Percentiles rank a stretch among this genome's conserved stretches.
Evolutionary conservation across 2,888 invertebrate genomes (phyloP).

Genomic region (Leptopilina drosophilae): DNA sequence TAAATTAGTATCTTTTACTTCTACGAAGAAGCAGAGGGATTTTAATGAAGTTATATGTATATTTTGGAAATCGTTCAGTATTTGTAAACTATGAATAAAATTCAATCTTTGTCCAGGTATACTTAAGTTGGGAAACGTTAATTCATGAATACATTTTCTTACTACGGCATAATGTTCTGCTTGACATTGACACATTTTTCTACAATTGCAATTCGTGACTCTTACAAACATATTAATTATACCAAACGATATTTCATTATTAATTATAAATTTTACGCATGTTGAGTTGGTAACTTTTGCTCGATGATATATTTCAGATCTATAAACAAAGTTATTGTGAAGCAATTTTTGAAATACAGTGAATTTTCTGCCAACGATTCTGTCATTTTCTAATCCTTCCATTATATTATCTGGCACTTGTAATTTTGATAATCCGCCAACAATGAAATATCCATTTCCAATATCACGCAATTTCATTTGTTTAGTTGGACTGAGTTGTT

Average conservation of each 20-base stretch:
- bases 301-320: neutral
- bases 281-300: neutral
- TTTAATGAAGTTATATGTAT: neutral
- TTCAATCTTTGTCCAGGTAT: neutral
- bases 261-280: neutral
- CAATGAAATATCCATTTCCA: neutral
- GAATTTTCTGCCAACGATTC: neutral
- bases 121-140: neutral
- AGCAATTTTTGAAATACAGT: constrained; percentile 14
- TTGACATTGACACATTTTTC: neutral
- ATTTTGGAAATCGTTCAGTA: neutral
- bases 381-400: neutral
- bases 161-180: neutral
- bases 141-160: neutral
- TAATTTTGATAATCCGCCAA: neutral
- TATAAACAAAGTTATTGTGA: neutral
- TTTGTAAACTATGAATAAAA: neutral
- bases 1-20: neutral
- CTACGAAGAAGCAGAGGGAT: neutral
- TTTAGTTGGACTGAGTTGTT: neutral
- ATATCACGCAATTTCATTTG: neutral
- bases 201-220: neutral
- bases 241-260: neutral
- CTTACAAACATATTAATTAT: neutral
- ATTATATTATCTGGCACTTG: neutral